These are phyloP conservation scores for Ormyrus labotus DNA, from an alignment of 2,888 invertebrate species.

Conservation along the genomic window DNA sequence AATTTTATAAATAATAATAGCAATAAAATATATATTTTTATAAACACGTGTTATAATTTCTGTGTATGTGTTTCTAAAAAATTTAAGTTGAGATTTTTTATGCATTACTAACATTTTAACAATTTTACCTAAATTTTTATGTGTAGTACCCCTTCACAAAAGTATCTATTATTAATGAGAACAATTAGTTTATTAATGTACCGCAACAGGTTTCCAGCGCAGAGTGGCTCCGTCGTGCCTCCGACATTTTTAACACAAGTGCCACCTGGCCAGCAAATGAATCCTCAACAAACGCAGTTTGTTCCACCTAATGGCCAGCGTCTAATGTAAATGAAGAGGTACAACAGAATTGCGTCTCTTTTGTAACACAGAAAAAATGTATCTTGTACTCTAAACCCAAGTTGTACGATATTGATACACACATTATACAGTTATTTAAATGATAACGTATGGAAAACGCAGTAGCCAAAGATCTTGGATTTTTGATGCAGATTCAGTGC, in stretches of 20 bases:
- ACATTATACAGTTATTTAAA: slow-evolving; percentile 66
- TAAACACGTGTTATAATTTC: no score
- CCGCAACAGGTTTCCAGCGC: slow-evolving; percentile 63
- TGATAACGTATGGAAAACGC: slow-evolving; percentile 60
- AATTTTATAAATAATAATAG: no score
- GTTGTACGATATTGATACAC: slow-evolving; percentile 68
- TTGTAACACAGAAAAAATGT: slow-evolving; percentile 15
- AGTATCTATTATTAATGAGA: slow-evolving; percentile 4
- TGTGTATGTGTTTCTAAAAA: no score
- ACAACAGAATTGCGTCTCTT: not conserved
- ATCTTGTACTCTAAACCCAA: slow-evolving; percentile 64
- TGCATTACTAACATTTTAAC: no score
- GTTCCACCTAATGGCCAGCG: slow-evolving; percentile 72
- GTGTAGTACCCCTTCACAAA: not conserved
- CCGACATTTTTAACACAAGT: slow-evolving; percentile 67
- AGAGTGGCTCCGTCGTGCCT: slow-evolving; percentile 51
- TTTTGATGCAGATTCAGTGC: slow-evolving; percentile 58
- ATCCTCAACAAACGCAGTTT: slow-evolving; percentile 68
- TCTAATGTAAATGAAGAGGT: slow-evolving; percentile 67
- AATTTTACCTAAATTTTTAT: no score
- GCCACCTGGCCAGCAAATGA: slow-evolving; percentile 45
- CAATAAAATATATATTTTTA: no score
- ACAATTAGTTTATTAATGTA: slow-evolving; percentile 32
- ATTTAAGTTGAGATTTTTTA: no score
- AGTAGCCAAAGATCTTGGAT: slow-evolving; percentile 69